A percentile compares a stretch with the other conserved stretches of the same genome.
phyloP scores from a whole-genome alignment of 1,140 invertebrate species.

The Papilio dardanus region DNA sequence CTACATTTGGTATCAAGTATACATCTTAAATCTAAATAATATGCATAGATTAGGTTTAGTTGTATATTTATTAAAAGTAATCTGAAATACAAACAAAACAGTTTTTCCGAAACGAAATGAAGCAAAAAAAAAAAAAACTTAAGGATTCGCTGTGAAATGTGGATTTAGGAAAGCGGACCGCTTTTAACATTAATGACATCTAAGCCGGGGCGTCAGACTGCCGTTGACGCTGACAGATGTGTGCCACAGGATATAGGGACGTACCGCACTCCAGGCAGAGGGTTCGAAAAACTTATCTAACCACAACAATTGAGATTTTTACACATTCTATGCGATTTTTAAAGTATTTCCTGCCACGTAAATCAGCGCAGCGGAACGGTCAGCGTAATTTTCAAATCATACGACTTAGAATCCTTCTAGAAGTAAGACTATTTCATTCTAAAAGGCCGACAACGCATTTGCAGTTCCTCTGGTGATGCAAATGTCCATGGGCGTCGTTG shows the following conservation, averaged over 20 bases:
- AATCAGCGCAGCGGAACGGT: no score
- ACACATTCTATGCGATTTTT: no score
- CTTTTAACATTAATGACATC: slow-evolving; percentile 36
- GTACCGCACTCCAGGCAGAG: background rate
- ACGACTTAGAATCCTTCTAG: no score
- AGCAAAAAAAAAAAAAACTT: slow-evolving; percentile 14
- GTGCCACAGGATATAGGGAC: slow-evolving; percentile 31
- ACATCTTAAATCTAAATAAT: no score
- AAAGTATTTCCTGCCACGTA: no score
- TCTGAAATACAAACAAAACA: background rate
- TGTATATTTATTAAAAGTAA: background rate
- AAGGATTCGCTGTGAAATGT: slow-evolving; percentile 26
- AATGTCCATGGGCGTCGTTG: no score
- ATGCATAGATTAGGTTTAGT: background rate
- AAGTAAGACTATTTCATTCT: no score
- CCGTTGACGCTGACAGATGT: slow-evolving; percentile 47
- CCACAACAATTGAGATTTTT: no score
- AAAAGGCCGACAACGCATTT: no score
- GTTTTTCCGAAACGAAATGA: background rate
- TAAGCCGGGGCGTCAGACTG: slow-evolving; percentile 44
- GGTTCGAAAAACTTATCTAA: background rate
- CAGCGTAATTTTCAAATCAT: no score
- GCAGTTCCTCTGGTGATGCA: no score
- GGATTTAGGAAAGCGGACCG: slow-evolving; percentile 21
- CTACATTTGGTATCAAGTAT: no score